phyloP scores from a whole-genome alignment of 1,140 invertebrate genomes.

The Lordiphosa clarofinis region DNA sequence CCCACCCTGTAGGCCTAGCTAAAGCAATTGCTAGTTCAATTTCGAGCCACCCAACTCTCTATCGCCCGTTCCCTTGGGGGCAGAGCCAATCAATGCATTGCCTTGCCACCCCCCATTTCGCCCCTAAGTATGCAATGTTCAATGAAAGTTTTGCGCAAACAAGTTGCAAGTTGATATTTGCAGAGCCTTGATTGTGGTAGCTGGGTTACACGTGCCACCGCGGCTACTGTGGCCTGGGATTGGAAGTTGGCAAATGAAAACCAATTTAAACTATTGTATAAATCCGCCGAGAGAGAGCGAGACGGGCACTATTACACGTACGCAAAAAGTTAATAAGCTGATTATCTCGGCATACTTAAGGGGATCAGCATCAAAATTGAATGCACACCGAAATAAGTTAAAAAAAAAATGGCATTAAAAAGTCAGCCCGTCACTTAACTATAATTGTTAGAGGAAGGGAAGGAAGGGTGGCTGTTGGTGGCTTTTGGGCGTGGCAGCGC shows the following conservation, averaged over 20 bases:
- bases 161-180: conserved; percentile 63
- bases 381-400: conserved; percentile 9
- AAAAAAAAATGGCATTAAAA: conserved; percentile 4
- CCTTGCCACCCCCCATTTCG: background rate
- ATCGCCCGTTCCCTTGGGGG: background rate
- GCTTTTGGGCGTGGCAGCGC: background rate
- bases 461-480: background rate
- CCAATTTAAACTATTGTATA: conserved; percentile 51
- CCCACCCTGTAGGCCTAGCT: conserved; percentile 31
- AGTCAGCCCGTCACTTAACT: background rate
- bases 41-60: background rate
- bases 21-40: conserved; percentile 24
- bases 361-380: conserved; percentile 18
- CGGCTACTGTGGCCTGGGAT: background rate
- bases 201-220: conserved; percentile 15
- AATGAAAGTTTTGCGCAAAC: conserved; percentile 59
- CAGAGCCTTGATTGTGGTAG: conserved; percentile 49
- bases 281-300: background rate
- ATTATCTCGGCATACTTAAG: conserved; percentile 20
- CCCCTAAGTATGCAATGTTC: conserved; percentile 44
- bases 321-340: conserved; percentile 29
- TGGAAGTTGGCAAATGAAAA: conserved; percentile 20
- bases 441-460: conserved; percentile 1
- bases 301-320: background rate
- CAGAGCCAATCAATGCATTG: conserved; percentile 43